Evolutionary conservation across 2,113 vertebrate species (phyloP).

Genomic region (Pedetes capensis): DNA sequence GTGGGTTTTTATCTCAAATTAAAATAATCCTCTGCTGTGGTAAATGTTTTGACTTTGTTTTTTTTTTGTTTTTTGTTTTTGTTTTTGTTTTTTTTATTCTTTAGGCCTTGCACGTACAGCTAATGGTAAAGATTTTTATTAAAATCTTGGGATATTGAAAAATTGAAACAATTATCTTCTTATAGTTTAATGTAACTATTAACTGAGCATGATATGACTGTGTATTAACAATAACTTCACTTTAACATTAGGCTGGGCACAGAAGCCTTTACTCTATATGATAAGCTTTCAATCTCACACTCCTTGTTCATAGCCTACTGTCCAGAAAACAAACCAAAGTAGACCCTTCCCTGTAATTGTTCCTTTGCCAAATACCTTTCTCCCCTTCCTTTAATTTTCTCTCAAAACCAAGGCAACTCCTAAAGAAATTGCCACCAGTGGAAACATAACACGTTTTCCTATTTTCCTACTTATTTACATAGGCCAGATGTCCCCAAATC

Average conservation of each 20-base stretch:
- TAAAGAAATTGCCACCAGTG: background rate
- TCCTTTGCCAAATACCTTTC: background rate
- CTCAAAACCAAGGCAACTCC: background rate
- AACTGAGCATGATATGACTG: background rate
- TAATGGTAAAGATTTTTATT: conserved; percentile 34
- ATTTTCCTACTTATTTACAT: background rate
- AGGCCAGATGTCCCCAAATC: background rate
- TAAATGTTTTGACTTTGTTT: background rate
- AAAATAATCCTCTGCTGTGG: background rate
- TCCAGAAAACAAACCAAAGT: background rate
- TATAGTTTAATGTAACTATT: background rate
- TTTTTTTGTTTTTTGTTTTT: background rate
- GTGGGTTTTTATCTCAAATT: background rate
- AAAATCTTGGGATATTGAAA: background rate
- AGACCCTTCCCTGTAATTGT: background rate
- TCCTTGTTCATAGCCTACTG: background rate
- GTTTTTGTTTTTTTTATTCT: background rate
- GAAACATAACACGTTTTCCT: background rate
- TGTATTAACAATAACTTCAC: background rate
- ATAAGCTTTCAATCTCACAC: background rate
- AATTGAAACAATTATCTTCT: background rate
- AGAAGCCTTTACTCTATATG: background rate
- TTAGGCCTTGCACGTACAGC: background rate
- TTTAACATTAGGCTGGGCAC: background rate
- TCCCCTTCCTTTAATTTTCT: background rate